These are phyloP conservation scores for Anoplolepis gracilipes DNA, from an alignment of 1,140 invertebrate genomes.

Conservation along the genomic window DNA sequence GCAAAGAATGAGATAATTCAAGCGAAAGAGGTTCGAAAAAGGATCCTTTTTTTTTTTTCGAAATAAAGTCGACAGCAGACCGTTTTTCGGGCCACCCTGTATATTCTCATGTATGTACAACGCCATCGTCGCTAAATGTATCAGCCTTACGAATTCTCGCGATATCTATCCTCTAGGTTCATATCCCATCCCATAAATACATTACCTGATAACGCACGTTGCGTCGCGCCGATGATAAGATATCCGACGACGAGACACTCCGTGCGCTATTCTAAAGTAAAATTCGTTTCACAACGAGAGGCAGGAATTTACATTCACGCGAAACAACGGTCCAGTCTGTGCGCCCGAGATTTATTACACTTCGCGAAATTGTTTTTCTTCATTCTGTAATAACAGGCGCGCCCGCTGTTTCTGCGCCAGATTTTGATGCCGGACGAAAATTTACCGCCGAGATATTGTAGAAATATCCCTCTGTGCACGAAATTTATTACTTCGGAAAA, in stretches of 20 bases:
- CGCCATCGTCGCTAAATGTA: conserved; percentile 49
- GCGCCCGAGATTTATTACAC: conserved; percentile 36
- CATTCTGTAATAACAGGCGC: conserved; percentile 44
- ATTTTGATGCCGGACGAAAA: conserved; percentile 47
- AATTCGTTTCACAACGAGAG: conserved; percentile 30
- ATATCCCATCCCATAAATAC: conserved; percentile 84
- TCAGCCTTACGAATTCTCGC: conserved; percentile 57
- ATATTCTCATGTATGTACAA: conserved; percentile 7
- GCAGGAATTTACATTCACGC: conserved; percentile 36
- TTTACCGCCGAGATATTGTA: conserved; percentile 18
- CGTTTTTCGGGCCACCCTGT: conserved; percentile 24
- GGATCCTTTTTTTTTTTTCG: background rate
- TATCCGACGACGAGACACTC: conserved; percentile 73
- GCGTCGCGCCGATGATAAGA: conserved; percentile 79
- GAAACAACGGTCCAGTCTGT: background rate
- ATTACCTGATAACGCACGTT: conserved; percentile 81
- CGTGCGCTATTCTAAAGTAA: conserved; percentile 27
- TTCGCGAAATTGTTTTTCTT: conserved; percentile 53
- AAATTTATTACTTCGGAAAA: conserved; percentile 56
- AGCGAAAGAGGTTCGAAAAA: background rate
- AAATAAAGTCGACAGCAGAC: background rate
- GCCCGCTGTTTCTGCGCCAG: conserved; percentile 21
- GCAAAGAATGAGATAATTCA: background rate
- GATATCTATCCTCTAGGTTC: conserved; percentile 78
- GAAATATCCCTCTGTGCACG: conserved; percentile 35